Evolutionary conservation across 2,113 vertebrate genomes (phyloP).

Genomic region (Mixornis gularis): DNA sequence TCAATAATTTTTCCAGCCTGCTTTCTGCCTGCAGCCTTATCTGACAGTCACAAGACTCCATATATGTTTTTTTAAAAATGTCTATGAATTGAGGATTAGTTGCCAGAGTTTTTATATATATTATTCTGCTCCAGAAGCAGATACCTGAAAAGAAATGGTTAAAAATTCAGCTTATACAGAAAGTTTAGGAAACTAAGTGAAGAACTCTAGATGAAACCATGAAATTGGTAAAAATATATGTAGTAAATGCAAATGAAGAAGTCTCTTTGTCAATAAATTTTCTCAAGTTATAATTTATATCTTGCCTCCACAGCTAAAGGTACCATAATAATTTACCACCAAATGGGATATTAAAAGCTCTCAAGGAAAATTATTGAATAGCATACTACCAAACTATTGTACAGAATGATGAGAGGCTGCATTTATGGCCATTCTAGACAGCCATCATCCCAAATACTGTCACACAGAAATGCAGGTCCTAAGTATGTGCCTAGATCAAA

Average conservation of each 20-base stretch:
- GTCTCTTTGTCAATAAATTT: background rate
- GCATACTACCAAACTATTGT: background rate
- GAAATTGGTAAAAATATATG: background rate
- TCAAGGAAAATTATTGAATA: background rate
- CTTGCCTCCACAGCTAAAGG: background rate
- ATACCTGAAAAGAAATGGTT: background rate
- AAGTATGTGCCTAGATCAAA: background rate
- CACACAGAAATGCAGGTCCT: background rate
- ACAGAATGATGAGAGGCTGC: background rate
- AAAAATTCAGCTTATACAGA: background rate
- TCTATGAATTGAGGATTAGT: background rate
- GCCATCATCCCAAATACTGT: background rate
- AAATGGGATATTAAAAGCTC: background rate
- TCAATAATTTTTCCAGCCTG: background rate
- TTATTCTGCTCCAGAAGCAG: background rate
- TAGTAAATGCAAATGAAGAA: background rate
- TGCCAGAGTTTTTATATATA: background rate
- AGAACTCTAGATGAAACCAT: background rate
- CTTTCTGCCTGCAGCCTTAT: background rate
- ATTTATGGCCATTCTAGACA: background rate
- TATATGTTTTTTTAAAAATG: background rate
- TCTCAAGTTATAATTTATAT: background rate
- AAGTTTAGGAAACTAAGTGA: background rate
- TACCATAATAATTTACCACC: background rate
- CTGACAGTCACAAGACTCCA: background rate